Evolutionary conservation across 2,113 vertebrate genomes (phyloP).

Genomic region (Vireo altiloquus): DNA sequence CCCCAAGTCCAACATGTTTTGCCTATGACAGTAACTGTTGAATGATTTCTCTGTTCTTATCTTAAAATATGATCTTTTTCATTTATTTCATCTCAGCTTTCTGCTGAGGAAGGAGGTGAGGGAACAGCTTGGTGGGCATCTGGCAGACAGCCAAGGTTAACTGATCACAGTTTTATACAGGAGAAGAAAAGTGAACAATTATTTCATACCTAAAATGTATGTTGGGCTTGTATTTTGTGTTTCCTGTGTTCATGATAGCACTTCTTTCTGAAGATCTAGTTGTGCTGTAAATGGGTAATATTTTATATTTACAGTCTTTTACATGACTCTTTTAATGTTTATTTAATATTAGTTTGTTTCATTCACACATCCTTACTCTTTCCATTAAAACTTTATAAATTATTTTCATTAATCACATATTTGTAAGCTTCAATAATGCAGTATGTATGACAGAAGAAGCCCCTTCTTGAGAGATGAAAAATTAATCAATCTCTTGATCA

Average conservation of each 20-base stretch:
- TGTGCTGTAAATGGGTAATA: neutral
- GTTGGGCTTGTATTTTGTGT: neutral
- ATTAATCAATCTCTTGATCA: neutral
- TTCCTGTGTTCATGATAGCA: neutral
- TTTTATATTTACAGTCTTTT: neutral
- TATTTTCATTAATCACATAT: neutral
- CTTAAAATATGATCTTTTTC: neutral
- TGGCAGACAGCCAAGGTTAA: neutral
- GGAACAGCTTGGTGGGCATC: neutral
- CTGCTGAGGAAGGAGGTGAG: neutral
- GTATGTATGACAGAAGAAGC: neutral
- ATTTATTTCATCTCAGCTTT: neutral
- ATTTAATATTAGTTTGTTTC: neutral
- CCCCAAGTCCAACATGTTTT: neutral
- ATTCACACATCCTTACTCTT: neutral
- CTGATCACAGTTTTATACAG: neutral
- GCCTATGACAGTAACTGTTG: neutral
- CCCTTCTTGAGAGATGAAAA: neutral
- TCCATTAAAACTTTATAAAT: neutral
- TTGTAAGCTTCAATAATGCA: neutral
- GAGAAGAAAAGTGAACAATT: neutral
- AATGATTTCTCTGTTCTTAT: neutral
- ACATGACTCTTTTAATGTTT: neutral
- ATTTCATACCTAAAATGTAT: neutral
- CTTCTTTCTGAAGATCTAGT: neutral